Evolutionary conservation across 2,113 vertebrate genomes (phyloP), one percentile per base, ranked within the genome.

Genomic region (Zeus faber): DNA sequence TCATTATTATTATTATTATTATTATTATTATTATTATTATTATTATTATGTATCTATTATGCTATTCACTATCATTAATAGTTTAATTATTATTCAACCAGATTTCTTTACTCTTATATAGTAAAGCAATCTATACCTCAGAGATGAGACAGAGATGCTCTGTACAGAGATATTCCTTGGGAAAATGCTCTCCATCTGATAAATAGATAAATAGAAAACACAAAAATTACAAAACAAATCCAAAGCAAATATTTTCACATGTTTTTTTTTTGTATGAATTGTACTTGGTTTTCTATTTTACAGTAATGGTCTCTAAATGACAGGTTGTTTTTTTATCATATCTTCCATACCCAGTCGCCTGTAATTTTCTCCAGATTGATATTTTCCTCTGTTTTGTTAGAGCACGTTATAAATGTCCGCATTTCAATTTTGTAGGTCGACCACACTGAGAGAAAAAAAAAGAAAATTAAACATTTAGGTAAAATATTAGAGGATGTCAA

Each of bases 271-370:
- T n/a, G n/a, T n/a, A n/a, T n/a, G n/a, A n/a, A n/a, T n/a, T n/a
- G n/a, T n/a, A n/a, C n/a, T n/a, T n/a, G n/a, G n/a, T n/a, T n/a
- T n/a, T n/a, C n/a, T n/a, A n/a, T n/a, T n/a, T n/a, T n/a, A n/a
- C n/a, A n/a, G n/a, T n/a, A n/a, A n/a, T n/a, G n/a, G 33, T 2
- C 33, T 37, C 13, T 37, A 37, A 37, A 1, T 37, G 33, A 14
- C 33, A 37, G 33, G 33, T 11, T 37, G 5, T 29, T 9, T 4
- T 23, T 50, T 22, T n/a, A n/a, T n/a, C n/a, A n/a, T n/a, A n/a
- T n/a, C n/a, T n/a, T 49, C 69, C 80, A 48, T 84, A 90, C 89
- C 89, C 86, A 88, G 13, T 45, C 17, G 49, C 40, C 27, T 26
- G 71, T 70, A 55, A 84, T 46, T 25, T 35, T 27, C 48, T 76